Base-by-base conservation (phyloP, 2,888 invertebrate genomes). In the Xestobium rufovillosum region DNA sequence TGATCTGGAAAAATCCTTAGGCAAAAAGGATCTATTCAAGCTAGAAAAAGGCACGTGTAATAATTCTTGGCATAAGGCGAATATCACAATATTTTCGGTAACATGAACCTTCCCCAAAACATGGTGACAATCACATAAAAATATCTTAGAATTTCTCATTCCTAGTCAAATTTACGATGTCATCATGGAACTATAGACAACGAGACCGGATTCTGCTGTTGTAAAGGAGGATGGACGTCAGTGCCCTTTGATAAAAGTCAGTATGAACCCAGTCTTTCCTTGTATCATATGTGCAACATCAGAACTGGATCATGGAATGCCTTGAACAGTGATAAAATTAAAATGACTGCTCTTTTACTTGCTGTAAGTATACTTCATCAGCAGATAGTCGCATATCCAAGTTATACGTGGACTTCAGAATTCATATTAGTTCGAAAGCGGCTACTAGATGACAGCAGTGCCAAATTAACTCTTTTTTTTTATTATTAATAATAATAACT, bases 251-350 rank as follows among this genome's bases (percentile, higher is more conserved):
- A 60, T 31, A 57, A 58, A 36, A 57, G 56, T 12, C 47, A 52
- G 29, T 56, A 60, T 38, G 56, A 61, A 35, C 63, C 66, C 1
- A 56, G 56, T 13, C 49, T 65, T 15, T 56, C 59, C 13, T 49
- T 56, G 2, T 65, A 63, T 31, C 67, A 68, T 46, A 65, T 68
- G 60, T 69, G 69, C 43, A 68, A 68, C 41, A 59, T 67, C 10
- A 57, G 61, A 48, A 44, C 56, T 3, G 55, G 53, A 4, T 55
- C 57, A 14, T 65, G 65, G 64, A 56, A 56, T 28, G 51, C 51
- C 9, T 51, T 56, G 2, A 60, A 61, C 43, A 50, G 52, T 16
- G 48, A 47, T 10, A 56, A 52, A 47, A 49, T 65, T 25, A 53
- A 55, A 47, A 51, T 59, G 14, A 59, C 61, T 10, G 49, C 54